Evolutionary conservation across 2,888 invertebrate species (phyloP).

Genomic region (Lepeophtheirus nordmannii): DNA sequence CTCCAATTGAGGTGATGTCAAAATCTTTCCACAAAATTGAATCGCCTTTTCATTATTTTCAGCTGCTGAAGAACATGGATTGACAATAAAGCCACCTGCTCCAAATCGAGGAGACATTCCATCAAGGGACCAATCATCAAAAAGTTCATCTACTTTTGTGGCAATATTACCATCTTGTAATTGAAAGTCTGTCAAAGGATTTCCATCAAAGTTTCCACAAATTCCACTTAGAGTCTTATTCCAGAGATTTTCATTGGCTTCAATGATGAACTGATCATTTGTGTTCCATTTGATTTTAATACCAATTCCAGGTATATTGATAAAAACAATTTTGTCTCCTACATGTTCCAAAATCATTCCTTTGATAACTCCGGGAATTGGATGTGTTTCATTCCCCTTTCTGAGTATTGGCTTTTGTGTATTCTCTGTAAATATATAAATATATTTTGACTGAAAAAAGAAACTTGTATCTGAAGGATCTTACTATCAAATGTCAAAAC

Average conservation of each 20-base stretch:
- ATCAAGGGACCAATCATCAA: conserved; percentile 30
- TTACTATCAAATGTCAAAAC: neutral
- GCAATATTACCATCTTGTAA: conserved; percentile 44
- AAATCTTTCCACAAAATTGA: conserved; percentile 5
- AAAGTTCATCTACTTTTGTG: conserved; percentile 34
- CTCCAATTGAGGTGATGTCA: neutral
- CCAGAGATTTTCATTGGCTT: conserved; percentile 53
- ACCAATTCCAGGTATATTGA: conserved; percentile 51
- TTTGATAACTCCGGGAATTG: conserved; percentile 55
- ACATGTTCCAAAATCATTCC: conserved; percentile 57
- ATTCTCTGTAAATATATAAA: neutral
- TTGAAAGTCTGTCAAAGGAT: conserved; percentile 49
- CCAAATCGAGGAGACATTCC: conserved; percentile 5
- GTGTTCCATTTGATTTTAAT: conserved; percentile 62
- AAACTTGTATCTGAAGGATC: neutral
- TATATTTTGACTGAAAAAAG: too few species aligned
- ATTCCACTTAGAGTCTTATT: conserved; percentile 57
- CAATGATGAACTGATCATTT: conserved; percentile 49
- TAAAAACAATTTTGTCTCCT: conserved; percentile 47
- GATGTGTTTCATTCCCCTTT: conserved; percentile 39
- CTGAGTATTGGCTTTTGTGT: neutral
- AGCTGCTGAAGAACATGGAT: neutral
- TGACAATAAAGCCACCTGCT: neutral
- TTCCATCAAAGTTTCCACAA: conserved; percentile 61
- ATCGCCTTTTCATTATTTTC: neutral